Evolutionary conservation across 2,113 vertebrate genomes (phyloP), one percentile per base, ranked within the genome.

Genomic region (Corythornis cristatus): DNA sequence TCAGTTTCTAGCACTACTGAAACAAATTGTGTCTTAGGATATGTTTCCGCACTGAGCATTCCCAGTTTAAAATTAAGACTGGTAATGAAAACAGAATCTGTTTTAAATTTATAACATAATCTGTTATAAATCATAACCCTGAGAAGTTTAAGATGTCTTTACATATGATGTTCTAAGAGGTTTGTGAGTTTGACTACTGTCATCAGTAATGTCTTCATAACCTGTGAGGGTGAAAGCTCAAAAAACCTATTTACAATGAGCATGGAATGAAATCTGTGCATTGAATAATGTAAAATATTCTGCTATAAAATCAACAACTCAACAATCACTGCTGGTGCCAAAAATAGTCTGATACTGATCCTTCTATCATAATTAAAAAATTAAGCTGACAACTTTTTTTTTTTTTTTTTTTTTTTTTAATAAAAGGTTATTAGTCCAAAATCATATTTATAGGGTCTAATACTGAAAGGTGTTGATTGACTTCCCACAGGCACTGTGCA

Each of bases 401-500:
- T 9, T 25, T 79, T 88, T 79, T 88, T 89, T 77, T 10, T 25
- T 79, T 88, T 10, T 25, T 79, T 88, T 89, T 77, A 86, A 51
- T 4, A 43, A 37, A 35, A 67, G 4, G 5, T 15, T 89, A 31
- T 37, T 73, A 92, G 28, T 45, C 5, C 9, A 37, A 74, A 88
- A 50, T 9, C 40, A 90, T 88, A 81, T 66, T 33, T 84, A 90
- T 37, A 31, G 5, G 15, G 14, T 37, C 29, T 66, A 79, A 86
- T 62, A 91, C 25, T 53, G 23, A 51, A 87, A 82, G 23, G 21
- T 53, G 22, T 5, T 67, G 18, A 84, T 20, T 23, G 56, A 19
- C 3, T 3, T 12, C 20, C n/a, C 16, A 25, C 17, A 77, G 26
- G 19, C 43, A 45, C 29, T 46, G 18, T 61, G 40, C 9, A 37